Evolutionary conservation across 2,113 vertebrate genomes (phyloP), one percentile per base, ranked within the genome.

Genomic region (Trinectes maculatus): DNA sequence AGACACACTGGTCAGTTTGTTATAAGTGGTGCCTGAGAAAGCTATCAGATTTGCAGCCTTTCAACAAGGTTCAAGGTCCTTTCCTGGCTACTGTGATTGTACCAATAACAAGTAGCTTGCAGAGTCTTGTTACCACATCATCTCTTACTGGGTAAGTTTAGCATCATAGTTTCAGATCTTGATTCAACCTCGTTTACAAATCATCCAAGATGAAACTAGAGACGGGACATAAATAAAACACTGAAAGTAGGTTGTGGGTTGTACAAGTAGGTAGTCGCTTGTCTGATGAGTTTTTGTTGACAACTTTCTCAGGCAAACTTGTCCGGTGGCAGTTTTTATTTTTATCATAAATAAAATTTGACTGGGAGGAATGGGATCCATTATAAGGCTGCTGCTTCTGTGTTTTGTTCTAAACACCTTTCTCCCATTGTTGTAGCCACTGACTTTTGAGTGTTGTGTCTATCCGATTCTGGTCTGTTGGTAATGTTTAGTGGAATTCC

Each of bases 401-500:
- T 22, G 3, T 26, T 73, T 65, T 86, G 66, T 64, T 63, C 22
- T 19, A 58, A 9, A 25, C 40, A 16, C 5, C 8, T 19, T 4
- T 69, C 44, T 57, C 60, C 56, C 78, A 74, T 83, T 73, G 77
- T 87, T 25, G 37, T 79, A 73, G 85, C 66, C 53, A 6, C 86
- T 79, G 68, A 52, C 67, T 56, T 76, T 73, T 75, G 72, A 78
- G 68, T 25, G 67, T 29, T 64, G 56, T 33, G 62, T 71, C 74
- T 76, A 62, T 71, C 79, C 74, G 44, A 77, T 68, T 48, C 46
- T 71, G 62, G 69, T 60, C 54, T 85, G 36, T 85, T 22, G 36
- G 67, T 66, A 40, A 69, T 57, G 72, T 84, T 78, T 63, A 70
- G 84, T 88, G 85, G 87, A 93, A 91, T 88, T 86, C 88, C 76